Conservation (phyloP, 2,888 invertebrate genomes). For the Eurois occulta region DNA sequence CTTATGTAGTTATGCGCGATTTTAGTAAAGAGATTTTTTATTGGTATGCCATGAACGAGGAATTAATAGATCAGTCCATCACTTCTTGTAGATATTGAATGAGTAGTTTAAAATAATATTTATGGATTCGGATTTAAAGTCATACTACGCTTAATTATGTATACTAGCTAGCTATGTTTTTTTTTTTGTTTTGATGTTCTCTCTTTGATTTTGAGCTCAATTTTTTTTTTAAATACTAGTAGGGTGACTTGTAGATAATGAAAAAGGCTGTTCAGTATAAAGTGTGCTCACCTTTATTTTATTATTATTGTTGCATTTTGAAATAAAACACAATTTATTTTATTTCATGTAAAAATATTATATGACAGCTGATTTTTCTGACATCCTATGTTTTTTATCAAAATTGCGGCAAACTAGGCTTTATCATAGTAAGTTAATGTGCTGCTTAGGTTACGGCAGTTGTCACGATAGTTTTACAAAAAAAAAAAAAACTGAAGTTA, state of each 20-base stretch:
- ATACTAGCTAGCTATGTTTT: no score
- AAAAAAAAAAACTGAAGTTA: not conserved
- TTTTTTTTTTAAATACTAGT: not conserved
- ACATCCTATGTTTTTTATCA: no score
- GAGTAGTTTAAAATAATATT: not conserved
- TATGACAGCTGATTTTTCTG: no score
- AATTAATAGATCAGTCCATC: not conserved
- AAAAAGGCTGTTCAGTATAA: not conserved
- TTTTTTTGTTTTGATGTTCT: not conserved
- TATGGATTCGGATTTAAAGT: not conserved
- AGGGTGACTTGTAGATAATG: not conserved
- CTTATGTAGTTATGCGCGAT: not conserved
- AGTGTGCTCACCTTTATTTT: no score
- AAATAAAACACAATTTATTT: no score
- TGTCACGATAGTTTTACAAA: not conserved
- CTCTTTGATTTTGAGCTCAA: not conserved
- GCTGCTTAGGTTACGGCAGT: not conserved
- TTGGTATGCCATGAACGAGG: not conserved
- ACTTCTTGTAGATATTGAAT: not conserved
- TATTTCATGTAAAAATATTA: no score
- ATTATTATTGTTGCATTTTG: no score
- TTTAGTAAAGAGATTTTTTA: not conserved
- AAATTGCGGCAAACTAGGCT: not conserved
- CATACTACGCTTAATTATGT: no score
- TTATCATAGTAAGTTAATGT: not conserved